A percentile compares a stretch with the other conserved stretches of the same genome.
These are phyloP conservation scores for human (Homo sapiens) DNA, from an alignment of 2,113 vertebrate genomes.

Conservation along the genomic window DNA sequence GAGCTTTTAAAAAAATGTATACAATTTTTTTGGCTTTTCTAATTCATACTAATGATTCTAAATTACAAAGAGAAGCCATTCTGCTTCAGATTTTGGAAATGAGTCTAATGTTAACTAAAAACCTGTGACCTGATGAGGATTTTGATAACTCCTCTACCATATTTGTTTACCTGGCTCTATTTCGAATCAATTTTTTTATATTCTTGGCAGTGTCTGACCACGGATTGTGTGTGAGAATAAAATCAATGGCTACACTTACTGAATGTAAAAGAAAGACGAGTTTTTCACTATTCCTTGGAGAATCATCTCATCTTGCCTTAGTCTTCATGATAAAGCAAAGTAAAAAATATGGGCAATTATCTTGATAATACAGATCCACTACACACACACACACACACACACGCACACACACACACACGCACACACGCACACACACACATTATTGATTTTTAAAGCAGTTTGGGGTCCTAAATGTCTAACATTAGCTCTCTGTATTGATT, in stretches of 20 bases:
- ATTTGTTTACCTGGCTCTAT: background rate
- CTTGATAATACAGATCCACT: constrained; percentile 24
- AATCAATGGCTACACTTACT: constrained; percentile 16
- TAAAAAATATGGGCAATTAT: constrained; percentile 50
- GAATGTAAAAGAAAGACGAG: constrained; percentile 31
- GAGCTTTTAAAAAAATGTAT: background rate
- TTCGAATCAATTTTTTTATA: constrained; percentile 24
- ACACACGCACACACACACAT: background rate
- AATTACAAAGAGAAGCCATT: background rate
- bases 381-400: background rate
- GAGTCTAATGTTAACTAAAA: background rate
- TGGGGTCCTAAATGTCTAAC: background rate
- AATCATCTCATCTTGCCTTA: background rate
- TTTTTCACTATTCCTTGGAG: background rate
- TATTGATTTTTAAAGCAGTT: constrained; percentile 47
- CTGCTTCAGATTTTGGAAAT: constrained; percentile 2
- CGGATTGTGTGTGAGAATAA: constrained; percentile 17
- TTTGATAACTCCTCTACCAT: background rate
- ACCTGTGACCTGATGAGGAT: background rate
- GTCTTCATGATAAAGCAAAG: constrained; percentile 39
- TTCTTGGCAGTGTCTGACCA: constrained; percentile 23
- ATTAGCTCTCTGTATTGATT: constrained; percentile 39
- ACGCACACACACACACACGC: background rate
- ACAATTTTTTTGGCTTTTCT: background rate
- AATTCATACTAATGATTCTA: background rate